phyloP scores from a whole-genome alignment of 2,113 vertebrate species.

The Proteles cristata region DNA sequence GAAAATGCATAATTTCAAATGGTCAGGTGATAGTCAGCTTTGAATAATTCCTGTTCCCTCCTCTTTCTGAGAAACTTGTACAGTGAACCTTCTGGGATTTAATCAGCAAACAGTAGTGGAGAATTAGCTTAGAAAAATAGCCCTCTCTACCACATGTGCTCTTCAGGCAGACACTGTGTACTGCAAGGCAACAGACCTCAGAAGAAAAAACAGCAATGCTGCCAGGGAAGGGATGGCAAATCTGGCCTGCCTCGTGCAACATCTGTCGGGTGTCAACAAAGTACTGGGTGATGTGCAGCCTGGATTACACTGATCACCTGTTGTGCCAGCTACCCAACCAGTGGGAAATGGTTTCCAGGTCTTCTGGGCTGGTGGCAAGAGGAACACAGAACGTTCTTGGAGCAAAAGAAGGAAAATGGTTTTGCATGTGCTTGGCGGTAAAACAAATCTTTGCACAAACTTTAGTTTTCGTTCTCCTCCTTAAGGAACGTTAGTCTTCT shows the following conservation, averaged over 20 bases:
- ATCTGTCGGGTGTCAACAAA: slow-evolving; percentile 46
- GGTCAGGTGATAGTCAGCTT: slow-evolving; percentile 30
- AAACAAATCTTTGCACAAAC: background rate
- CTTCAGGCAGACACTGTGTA: slow-evolving; percentile 11
- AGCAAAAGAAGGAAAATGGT: background rate
- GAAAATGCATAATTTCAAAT: slow-evolving; percentile 56
- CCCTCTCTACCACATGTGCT: slow-evolving; percentile 10
- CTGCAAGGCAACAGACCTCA: slow-evolving; percentile 40
- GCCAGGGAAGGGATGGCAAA: slow-evolving; percentile 13
- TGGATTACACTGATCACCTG: background rate
- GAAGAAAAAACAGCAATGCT: slow-evolving; percentile 32
- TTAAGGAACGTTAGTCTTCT: background rate
- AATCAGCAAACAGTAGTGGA: slow-evolving; percentile 32
- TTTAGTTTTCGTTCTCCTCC: background rate
- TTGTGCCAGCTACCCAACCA: background rate
- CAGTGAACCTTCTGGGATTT: slow-evolving; percentile 2
- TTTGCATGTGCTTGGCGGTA: background rate
- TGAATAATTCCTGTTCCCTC: slow-evolving; percentile 2
- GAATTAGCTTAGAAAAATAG: slow-evolving; percentile 53
- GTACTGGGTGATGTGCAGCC: background rate
- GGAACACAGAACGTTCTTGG: background rate
- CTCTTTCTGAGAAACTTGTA: background rate
- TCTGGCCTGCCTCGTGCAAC: slow-evolving; percentile 49
- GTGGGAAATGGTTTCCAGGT: background rate
- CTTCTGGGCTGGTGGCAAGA: background rate